Evolutionary conservation across 2,797 vertebrate genomes (phyloP), one percentile per base, ranked within the genome.

Genomic region (Yasuhikotakia modesta): DNA sequence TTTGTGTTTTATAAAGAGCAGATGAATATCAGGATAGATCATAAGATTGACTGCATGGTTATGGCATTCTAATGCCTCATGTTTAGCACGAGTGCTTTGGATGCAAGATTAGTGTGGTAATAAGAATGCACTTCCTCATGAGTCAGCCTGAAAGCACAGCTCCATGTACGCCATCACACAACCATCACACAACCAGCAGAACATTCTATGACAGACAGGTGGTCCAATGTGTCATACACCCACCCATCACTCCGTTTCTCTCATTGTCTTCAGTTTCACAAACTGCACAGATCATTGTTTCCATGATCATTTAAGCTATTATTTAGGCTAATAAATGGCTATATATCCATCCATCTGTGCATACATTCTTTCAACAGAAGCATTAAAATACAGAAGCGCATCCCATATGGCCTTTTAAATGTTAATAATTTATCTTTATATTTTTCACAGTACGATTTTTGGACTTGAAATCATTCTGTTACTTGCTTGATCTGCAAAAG

Each of bases 201-300:
- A 45, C 11, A 27, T n/a, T 1, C 13, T 64, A 17, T 30, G 67
- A 69, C n/a, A 58, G 77, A 79, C 78, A 61, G 45, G 17, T 70
- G 71, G 53, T 69, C 22, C 19, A 21, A 70, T 73, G 21, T 46
- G 27, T 75, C 71, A 78, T 64, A 39, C 53, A 60, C 45, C 43
- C 52, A 66, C 63, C 46, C 32, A 30, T 55, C 63, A 50, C 65
- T 21, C 66, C 11, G 19, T 73, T 53, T 39, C 27, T 24, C 27
- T 22, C 46, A 58, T 52, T 30, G 27, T 39, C 50, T 21, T 53
- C 86, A 86, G 86, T 88, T 86, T 79, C 71, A 53, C 48, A 14
- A 80, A 80, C 69, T 78, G 73, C 52, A 39, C 48, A 12, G 52
- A 52, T 21, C 2, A 65, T 22, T 52, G 11, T 4, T 13, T 32